Base-by-base conservation (phyloP, 2,888 invertebrate species). In the Napeogenes inachia region DNA sequence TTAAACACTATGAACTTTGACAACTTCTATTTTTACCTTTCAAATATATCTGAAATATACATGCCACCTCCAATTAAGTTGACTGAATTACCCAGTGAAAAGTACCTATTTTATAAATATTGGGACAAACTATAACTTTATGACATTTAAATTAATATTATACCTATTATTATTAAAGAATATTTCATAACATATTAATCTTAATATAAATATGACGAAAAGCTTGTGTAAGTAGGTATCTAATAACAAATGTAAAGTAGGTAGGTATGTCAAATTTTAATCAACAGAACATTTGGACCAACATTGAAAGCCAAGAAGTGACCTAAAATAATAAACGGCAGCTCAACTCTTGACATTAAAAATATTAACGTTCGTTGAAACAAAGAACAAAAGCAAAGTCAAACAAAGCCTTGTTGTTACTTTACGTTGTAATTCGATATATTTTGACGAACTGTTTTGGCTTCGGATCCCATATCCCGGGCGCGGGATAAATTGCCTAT, bases 381-480 rank as follows among this genome's bases (percentile, higher is more conserved):
- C 50, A 30, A 50, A 50, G 10, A 12, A 50, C 30, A 50, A 50
- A 50, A 50, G 30, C 10, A 6, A 30, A 30, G 10, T 10, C 50
- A 50, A 50, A 50, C 50, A 50, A 50, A 50, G 50, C 50, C 10
- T 30, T 21, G 30, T 50, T 50, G 30, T 50, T 50, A 30, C 30
- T 30, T 50, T 50, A n/a, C 30, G 21, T 30, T 50, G 50, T 50
- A 50, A 50, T n/a, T 4, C 50, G 50, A 50, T 50, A 50, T 50
- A 50, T 50, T 50, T 30, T 50, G 50, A 50, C 42, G 42, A 12
- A 42, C 42, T 42, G 42, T 42, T 42, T 42, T 42, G 42, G 42
- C 42, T 42, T 12, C 42, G 42, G 42, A 42, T 42, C 42, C 42
- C 42, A 12, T 42, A 12, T 42, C 42, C 8, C 47, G 47, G 47